A percentile compares a stretch with the other conserved stretches of the same genome.
phyloP scores from a whole-genome alignment of 2,888 invertebrate species.

The Margaritifera margaritifera region DNA sequence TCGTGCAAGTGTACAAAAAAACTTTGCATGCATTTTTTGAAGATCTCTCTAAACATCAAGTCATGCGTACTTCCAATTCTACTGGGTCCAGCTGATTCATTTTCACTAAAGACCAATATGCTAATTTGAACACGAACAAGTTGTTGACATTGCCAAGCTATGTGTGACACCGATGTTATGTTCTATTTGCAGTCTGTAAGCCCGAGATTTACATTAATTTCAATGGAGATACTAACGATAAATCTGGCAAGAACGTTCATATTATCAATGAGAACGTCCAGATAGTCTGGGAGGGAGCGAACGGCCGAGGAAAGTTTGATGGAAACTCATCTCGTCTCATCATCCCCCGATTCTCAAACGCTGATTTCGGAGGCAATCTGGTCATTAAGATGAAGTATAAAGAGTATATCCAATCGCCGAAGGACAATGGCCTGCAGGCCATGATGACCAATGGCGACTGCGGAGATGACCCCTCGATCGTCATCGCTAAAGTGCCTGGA shows the following conservation, averaged over 20 bases:
- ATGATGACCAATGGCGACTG: constrained; percentile 62
- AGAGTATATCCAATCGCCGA: constrained; percentile 12
- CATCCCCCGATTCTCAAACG: constrained; percentile 56
- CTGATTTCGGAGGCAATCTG: constrained; percentile 48
- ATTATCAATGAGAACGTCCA: constrained; percentile 46
- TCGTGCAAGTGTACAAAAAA: no score
- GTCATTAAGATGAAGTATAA: constrained; percentile 53
- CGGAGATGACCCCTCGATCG: constrained; percentile 50
- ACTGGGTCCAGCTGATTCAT: no score
- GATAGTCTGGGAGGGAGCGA: constrained; percentile 13
- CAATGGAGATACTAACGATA: constrained; percentile 30
- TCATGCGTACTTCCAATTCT: no score
- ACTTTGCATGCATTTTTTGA: no score
- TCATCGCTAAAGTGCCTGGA: constrained; percentile 44
- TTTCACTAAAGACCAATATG: no score
- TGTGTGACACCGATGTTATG: no score
- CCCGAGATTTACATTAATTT: constrained; percentile 52
- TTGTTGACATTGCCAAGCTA: no score
- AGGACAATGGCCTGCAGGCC: constrained; percentile 35
- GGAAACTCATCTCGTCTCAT: constrained; percentile 48
- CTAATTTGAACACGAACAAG: no score
- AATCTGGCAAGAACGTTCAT: constrained; percentile 39
- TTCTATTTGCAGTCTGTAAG: constrained; percentile 38
- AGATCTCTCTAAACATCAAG: no score
- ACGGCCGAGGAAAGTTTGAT: constrained; percentile 51